These are phyloP conservation scores for Lipotes vexillifer DNA, from an alignment of 2,113 vertebrate species.

Conservation along the genomic window DNA sequence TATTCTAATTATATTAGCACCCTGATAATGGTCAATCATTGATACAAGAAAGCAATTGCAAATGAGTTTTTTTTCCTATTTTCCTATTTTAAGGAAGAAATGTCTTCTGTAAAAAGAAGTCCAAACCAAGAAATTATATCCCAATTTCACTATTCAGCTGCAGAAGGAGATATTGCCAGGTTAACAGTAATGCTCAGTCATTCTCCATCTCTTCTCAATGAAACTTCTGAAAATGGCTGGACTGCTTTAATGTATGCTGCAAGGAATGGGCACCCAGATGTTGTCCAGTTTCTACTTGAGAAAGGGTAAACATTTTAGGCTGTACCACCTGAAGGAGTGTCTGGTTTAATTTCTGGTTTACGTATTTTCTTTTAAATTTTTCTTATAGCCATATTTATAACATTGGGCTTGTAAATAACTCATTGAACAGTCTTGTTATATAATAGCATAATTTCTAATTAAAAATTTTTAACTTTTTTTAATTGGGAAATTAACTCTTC, in stretches of 20 bases:
- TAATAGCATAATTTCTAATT: not conserved
- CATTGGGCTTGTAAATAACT: not conserved
- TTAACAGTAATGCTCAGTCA: conserved; percentile 80
- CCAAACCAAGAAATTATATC: conserved; percentile 79
- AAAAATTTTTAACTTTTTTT: not conserved
- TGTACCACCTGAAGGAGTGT: not conserved
- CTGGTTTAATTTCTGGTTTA: not conserved
- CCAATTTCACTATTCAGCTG: conserved; percentile 83
- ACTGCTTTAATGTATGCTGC: conserved; percentile 92
- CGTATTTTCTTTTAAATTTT: not conserved
- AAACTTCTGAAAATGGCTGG: conserved; percentile 86
- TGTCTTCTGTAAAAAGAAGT: conserved; percentile 74
- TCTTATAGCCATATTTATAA: not conserved
- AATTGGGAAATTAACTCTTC: not conserved
- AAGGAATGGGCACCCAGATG: conserved; percentile 87
- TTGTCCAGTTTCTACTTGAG: conserved; percentile 83
- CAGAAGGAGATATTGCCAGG: conserved; percentile 82
- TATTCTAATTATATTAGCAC: not conserved
- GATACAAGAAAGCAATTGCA: not conserved
- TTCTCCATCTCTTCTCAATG: conserved; percentile 83
- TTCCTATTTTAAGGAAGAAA: conserved; percentile 52
- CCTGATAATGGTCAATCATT: not conserved
- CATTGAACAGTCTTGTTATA: not conserved
- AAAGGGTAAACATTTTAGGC: conserved; percentile 82
- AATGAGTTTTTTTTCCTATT: not conserved